Evolutionary conservation across 2,113 vertebrate species (phyloP), one percentile per base, ranked within the genome.

Genomic region (Zosterops japonicus): DNA sequence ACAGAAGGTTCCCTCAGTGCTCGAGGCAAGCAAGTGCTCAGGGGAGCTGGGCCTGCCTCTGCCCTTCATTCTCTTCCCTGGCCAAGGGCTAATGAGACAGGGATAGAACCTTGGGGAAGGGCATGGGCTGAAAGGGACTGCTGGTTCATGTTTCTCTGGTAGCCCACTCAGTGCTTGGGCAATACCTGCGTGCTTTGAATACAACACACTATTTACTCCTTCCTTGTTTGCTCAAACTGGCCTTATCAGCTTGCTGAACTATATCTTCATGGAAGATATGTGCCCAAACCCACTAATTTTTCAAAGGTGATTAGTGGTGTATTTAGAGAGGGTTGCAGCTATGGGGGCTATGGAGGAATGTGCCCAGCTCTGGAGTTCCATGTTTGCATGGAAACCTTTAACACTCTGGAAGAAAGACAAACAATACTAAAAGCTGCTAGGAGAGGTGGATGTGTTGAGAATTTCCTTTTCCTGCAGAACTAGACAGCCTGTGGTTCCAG

Each of bases 1-100:
- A 9, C 0, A 4, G 35, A 59, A 87, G 20, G 25, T 8, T 70
- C 47, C 50, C 0, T 1, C 23, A 4, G 36, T 1, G 17, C 72
- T 77, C 23, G 2, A 11, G 53, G 42, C 36, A 91, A 79, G 21
- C 12, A 29, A 18, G 23, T 2, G 25, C 18, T 57, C 5, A 8
- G 61, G n/a, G 39, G 42, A 79, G 70, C 44, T 4, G 14, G 65
- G 29, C 35, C 25, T 84, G 24, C 23, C 28, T 90, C 25, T 59
- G 69, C 8, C 2, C 29, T 75, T 82, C 35, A 0, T 46, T 42
- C 13, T 56, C 17, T 39, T 78, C 41, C 33, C 53, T 78, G 46
- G 49, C 17, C 46, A 27, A 8, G 25, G 25, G 31, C 24, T 85
- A 52, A 50, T 17, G 49, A 79, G 61, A 52, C 67, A 35, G 53